Evolutionary conservation across 2,113 vertebrate genomes (phyloP).

Genomic region (Octodon degus): DNA sequence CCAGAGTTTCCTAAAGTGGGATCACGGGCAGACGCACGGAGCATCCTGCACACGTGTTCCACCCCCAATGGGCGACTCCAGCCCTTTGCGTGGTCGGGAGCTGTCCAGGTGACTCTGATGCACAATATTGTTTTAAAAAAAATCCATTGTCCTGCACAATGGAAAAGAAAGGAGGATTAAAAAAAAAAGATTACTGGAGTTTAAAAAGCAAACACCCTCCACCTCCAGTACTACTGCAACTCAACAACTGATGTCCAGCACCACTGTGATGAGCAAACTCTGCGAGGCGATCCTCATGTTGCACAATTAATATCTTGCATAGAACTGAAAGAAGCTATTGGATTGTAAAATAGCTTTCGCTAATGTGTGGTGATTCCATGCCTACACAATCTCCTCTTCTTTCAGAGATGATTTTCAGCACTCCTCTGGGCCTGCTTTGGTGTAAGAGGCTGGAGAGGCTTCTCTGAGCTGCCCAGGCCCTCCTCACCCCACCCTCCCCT

Average conservation of each 20-base stretch:
- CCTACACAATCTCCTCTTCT: not conserved
- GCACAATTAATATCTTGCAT: not conserved
- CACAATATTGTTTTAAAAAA: not conserved
- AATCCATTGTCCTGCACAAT: not conserved
- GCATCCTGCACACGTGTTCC: not conserved
- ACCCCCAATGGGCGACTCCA: not conserved
- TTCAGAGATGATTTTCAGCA: not conserved
- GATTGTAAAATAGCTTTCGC: not conserved
- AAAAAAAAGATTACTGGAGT: not conserved
- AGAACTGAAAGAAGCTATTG: not conserved
- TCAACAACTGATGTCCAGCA: not conserved
- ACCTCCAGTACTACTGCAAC: not conserved
- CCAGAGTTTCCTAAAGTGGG: not conserved
- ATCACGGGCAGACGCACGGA: not conserved
- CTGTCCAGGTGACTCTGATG: not conserved
- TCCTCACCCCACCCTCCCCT: rapidly evolving
- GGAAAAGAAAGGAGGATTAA: not conserved
- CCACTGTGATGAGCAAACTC: not conserved
- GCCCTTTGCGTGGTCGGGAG: not conserved
- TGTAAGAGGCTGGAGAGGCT: not conserved
- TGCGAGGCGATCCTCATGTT: not conserved
- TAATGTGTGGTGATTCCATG: not conserved
- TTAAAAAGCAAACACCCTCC: not conserved
- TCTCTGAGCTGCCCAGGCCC: not conserved
- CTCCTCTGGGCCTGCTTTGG: not conserved